Base-by-base conservation (phyloP, 2,888 invertebrate species). In the Tiliacea citrago region DNA sequence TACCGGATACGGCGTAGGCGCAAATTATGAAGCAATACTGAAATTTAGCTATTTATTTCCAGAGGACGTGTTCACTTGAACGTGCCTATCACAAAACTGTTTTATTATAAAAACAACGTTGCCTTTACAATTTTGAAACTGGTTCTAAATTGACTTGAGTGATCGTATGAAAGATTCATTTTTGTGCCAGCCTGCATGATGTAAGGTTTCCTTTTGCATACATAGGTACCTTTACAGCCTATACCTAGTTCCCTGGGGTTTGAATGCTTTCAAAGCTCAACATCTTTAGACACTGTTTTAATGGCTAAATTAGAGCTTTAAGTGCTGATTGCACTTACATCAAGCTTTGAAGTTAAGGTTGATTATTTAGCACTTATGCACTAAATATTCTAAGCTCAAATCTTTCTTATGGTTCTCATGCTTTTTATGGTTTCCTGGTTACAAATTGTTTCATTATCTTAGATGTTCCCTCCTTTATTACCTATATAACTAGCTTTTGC, bases 361-460 rank as follows among this genome's bases (percentile, higher is more conserved):
- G 18, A 69, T 60, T 66, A 70, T 72, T 80, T 75, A 53, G 35
- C 53, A 57, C 65, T 42, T 39, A 42, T 1, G 63, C 24, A 29
- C 35, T 49, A 76, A 63, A 18, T 69, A 57, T 65, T 9, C 29
- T 49, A 60, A 65, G 49, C 55, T 55, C 2, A 21, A 61, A 58
- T 18, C 24, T 45, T 65, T 75, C 55, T 3, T 45, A 24, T 29
- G 29, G 29, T 29, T 29, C 29, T 29, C 29, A 29, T 4, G 39
- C 7, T 39, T 42, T 68, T 42, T 29, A 65, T 57, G 51, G 68
- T 45, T 79, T 80, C 68, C 71, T 69, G 73, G 58, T 65, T 29
- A 55, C 63, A 71, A 79, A 80, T 68, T 24, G 51, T 60, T 68
- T 75, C n/a, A 58, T 42, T 55, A 58, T 24, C 24, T 65, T 57